Evolutionary conservation across 2,113 vertebrate species (phyloP), one percentile per base, ranked within the genome.

Genomic region (Lathamus discolor): DNA sequence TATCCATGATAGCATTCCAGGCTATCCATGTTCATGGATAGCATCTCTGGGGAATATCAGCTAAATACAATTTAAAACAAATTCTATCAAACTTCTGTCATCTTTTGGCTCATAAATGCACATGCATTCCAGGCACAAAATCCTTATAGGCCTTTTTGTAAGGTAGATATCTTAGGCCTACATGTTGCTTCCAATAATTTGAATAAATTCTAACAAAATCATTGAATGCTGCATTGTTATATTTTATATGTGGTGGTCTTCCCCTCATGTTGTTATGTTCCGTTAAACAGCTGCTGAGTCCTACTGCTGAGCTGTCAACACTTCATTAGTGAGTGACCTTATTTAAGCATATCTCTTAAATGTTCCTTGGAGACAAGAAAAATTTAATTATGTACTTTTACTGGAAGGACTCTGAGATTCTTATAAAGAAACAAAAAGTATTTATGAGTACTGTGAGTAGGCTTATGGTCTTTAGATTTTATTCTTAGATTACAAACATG

Each of bases 331-430:
- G 19, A 62, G 16, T 69, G 62, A 80, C 44, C 44, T 83, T 77
- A 77, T 31, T 88, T 88, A 88, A 92, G 74, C 20, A 62, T 13
- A n/a, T 49, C 24, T 88, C 29, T 69, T 57, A 86, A 73, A 69
- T 68, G 37, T 33, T 63, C 39, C 66, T 83, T 62, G 24, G 41
- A 83, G 54, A 48, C 27, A 73, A 57, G 35, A 73, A 68, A 90
- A 25, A 24, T 48, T 80, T 90, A 79, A 89, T 90, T 87, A 64
- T 4, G 22, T 11, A 48, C 33, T 52, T 90, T 76, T 62, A 52
- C 52, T 43, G 14, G 13, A 83, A 64, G 74, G 41, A 73, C 6
- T 59, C 49, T 51, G 51, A 85, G 17, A 61, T 31, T 39, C 19
- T 66, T 64, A 23, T 7, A 41, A 23, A 88, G 13, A 92, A 74